Evolutionary conservation across 64 coral and sea anemone species (phyloP).

Genomic region (Stichodactyla mertensii): DNA sequence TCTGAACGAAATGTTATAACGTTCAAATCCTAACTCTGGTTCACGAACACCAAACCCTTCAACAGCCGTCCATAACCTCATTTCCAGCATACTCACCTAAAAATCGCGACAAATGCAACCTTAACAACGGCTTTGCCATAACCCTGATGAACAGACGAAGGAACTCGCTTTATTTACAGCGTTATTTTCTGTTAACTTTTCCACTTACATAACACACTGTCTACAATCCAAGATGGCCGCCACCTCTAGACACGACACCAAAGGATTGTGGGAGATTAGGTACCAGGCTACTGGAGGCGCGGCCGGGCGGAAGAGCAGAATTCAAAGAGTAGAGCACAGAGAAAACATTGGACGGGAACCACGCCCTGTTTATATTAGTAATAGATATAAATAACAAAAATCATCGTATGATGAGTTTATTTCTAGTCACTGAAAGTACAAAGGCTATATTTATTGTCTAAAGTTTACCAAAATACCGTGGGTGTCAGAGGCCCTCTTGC

Average conservation of each 20-base stretch:
- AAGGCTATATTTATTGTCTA: background rate
- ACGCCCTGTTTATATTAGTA: background rate
- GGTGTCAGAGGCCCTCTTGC: too few species aligned
- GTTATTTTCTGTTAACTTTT: background rate
- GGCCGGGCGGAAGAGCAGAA: background rate
- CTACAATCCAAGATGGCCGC: background rate
- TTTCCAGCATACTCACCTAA: slow-evolving; percentile 8
- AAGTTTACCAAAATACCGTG: background rate
- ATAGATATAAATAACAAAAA: background rate
- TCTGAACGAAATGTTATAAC: too few species aligned
- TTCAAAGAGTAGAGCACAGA: background rate
- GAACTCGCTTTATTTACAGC: background rate
- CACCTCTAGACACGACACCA: background rate
- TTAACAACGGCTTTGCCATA: slow-evolving; percentile 44
- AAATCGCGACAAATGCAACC: slow-evolving; percentile 26
- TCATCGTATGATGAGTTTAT: background rate
- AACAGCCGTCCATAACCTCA: background rate
- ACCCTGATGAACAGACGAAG: background rate
- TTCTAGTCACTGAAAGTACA: background rate
- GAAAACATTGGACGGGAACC: background rate
- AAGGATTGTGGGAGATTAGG: background rate
- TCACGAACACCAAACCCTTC: background rate
- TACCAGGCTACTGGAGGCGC: background rate
- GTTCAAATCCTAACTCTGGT: too few species aligned
- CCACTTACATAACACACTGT: slow-evolving; percentile 5